phyloP scores from a whole-genome alignment of 1,140 invertebrate genomes.

The Cydia fagiglandana region DNA sequence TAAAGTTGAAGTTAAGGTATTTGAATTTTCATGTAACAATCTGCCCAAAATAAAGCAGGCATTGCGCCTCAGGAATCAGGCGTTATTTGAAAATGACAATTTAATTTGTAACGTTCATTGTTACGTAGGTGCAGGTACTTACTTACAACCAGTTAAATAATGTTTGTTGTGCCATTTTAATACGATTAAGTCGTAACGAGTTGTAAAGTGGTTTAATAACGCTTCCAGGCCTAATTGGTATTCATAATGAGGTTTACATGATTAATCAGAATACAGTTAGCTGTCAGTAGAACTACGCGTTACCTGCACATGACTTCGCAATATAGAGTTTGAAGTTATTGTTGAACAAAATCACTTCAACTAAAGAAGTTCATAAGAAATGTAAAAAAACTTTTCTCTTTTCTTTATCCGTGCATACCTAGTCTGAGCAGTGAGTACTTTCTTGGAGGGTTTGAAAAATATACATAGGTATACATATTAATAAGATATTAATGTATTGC shows the following conservation, averaged over 20 bases:
- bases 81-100: too few relatives aligned
- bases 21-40: too few relatives aligned
- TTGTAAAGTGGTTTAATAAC: conserved; percentile 4
- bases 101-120: background rate
- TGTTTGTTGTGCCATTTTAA: background rate
- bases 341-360: background rate
- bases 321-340: too few relatives aligned
- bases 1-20: too few relatives aligned
- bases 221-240: conserved; percentile 13
- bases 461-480: too few relatives aligned
- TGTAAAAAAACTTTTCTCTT: too few relatives aligned
- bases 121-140: background rate
- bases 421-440: too few relatives aligned
- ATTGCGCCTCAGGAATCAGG: too few relatives aligned
- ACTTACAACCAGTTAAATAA: background rate
- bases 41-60: too few relatives aligned
- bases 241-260: conserved; percentile 27
- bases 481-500: too few relatives aligned
- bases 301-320: background rate
- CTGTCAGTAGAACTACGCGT: background rate
- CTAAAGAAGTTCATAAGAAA: background rate
- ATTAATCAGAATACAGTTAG: conserved; percentile 12
- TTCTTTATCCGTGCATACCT: too few relatives aligned
- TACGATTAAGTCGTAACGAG: background rate
- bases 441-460: too few relatives aligned